A percentile compares a stretch with the other conserved stretches of the same genome.
phyloP scores from a whole-genome alignment of 1,140 invertebrate genomes.

The Drosophila santomea region DNA sequence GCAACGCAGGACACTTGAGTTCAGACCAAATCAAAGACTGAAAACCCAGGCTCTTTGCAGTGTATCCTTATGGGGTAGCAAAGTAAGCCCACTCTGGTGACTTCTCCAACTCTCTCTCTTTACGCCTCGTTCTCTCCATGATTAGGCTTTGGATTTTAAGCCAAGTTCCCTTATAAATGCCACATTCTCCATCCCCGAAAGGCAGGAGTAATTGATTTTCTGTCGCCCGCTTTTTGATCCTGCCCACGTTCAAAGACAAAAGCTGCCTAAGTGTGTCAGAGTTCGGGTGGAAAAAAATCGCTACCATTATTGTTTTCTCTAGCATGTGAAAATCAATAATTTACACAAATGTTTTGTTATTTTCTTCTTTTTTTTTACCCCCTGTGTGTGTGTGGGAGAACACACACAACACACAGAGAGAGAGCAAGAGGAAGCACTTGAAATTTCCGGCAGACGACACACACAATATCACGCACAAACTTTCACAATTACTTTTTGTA shows the following conservation, averaged over 20 bases:
- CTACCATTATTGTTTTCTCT: constrained; percentile 34
- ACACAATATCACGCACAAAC: constrained; percentile 21
- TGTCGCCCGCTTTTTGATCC: constrained; percentile 41
- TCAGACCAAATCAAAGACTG: constrained; percentile 66
- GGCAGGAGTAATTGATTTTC: constrained; percentile 72
- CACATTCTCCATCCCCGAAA: constrained; percentile 27
- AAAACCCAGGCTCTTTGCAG: constrained; percentile 58
- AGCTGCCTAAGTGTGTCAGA: constrained; percentile 63
- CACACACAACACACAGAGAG: constrained; percentile 3
- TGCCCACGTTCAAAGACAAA: constrained; percentile 2
- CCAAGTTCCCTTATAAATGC: constrained; percentile 71
- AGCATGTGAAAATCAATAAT: constrained; percentile 75
- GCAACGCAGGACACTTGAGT: constrained; percentile 65
- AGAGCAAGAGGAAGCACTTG: constrained; percentile 67
- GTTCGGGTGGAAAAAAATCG: constrained; percentile 24
- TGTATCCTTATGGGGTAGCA: constrained; percentile 54
- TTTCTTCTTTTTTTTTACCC: constrained; percentile 13
- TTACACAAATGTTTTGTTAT: constrained; percentile 67
- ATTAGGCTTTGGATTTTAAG: constrained; percentile 71
- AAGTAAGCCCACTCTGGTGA: constrained; percentile 15
- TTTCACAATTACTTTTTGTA: constrained; percentile 67
- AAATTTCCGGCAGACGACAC: constrained; percentile 64
- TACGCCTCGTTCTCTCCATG: constrained; percentile 28
- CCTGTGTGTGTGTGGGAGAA: not conserved
- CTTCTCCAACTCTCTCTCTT: constrained; percentile 6